Percentiles rank a stretch among this genome's conserved stretches.
Conservation (phyloP, 2,888 invertebrate species). For the Pollenia angustigena region DNA sequence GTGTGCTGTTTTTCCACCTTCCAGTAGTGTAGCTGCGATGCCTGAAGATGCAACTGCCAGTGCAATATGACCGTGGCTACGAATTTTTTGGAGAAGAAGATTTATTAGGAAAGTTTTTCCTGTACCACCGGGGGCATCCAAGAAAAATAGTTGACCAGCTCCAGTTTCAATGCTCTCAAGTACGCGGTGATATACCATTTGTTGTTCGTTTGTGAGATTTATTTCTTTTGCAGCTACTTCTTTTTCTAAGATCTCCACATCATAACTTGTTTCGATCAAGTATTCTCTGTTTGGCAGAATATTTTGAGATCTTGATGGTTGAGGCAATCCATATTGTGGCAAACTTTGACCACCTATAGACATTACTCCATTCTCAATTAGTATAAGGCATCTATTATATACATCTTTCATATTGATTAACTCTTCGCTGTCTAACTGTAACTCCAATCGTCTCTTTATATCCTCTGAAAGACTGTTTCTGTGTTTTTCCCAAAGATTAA, state of each 20-base stretch:
- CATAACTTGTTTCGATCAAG: background rate
- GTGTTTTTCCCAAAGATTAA: slow-evolving; percentile 46
- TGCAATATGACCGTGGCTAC: background rate
- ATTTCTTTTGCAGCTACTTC: no score
- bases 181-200: slow-evolving; percentile 19
- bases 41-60: background rate
- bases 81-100: slow-evolving; percentile 19
- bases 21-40: slow-evolving; percentile 3
- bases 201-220: slow-evolving; percentile 52
- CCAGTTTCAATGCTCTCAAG: background rate
- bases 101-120: slow-evolving; percentile 35
- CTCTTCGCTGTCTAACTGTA: background rate
- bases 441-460: slow-evolving; percentile 5
- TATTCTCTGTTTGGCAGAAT: background rate
- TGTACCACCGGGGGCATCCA: slow-evolving; percentile 47
- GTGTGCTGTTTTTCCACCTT: slow-evolving; percentile 11
- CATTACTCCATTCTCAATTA: slow-evolving; percentile 31
- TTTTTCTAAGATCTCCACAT: no score
- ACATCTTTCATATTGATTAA: background rate
- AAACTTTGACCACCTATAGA: slow-evolving; percentile 18
- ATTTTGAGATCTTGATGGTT: slow-evolving; percentile 3
- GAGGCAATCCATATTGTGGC: slow-evolving; percentile 10
- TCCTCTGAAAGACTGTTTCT: slow-evolving; percentile 54
- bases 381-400: slow-evolving; percentile 17
- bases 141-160: slow-evolving; percentile 31